Percentiles rank a stretch among this genome's conserved stretches.
Evolutionary conservation across 2,797 vertebrate species (phyloP).

Genomic region (Poecilia velifera): DNA sequence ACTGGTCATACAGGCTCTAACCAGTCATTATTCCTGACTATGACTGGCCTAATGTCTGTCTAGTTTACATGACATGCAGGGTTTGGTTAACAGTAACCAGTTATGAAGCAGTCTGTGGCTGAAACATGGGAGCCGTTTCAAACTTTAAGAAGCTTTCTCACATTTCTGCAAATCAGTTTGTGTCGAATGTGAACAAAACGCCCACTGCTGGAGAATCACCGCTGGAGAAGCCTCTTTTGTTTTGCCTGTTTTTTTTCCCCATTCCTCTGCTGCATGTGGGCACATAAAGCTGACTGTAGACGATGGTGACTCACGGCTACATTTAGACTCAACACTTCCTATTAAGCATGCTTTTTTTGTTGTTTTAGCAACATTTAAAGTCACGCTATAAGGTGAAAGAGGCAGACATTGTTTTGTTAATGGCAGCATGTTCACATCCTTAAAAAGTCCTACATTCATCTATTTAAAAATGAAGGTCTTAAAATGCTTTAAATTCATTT

Average conservation of each 20-base stretch:
- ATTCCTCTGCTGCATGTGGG: constrained; percentile 47
- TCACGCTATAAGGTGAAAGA: background rate
- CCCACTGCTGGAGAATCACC: constrained; percentile 32
- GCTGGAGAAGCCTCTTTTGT: background rate
- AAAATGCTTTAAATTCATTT: too few relatives aligned
- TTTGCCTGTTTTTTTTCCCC: background rate
- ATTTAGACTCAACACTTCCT: constrained; percentile 33
- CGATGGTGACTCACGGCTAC: constrained; percentile 48
- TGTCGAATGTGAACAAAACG: background rate
- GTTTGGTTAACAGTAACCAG: background rate
- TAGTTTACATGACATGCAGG: background rate
- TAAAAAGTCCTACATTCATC: too few relatives aligned
- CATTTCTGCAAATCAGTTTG: background rate
- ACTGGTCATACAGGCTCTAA: too few relatives aligned
- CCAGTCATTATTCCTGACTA: background rate
- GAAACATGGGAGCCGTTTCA: background rate
- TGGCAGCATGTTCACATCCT: too few relatives aligned
- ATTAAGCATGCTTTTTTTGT: constrained; percentile 8
- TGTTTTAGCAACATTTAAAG: constrained; percentile 1
- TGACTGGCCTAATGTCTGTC: background rate
- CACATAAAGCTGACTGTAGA: constrained; percentile 28
- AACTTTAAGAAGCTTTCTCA: background rate
- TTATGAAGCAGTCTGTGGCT: background rate
- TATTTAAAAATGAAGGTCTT: too few relatives aligned
- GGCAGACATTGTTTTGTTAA: background rate